Percentiles rank a stretch among this genome's conserved stretches.
Evolutionary conservation across 2,113 vertebrate genomes (phyloP).

Genomic region (Malurus alboscapulatus): DNA sequence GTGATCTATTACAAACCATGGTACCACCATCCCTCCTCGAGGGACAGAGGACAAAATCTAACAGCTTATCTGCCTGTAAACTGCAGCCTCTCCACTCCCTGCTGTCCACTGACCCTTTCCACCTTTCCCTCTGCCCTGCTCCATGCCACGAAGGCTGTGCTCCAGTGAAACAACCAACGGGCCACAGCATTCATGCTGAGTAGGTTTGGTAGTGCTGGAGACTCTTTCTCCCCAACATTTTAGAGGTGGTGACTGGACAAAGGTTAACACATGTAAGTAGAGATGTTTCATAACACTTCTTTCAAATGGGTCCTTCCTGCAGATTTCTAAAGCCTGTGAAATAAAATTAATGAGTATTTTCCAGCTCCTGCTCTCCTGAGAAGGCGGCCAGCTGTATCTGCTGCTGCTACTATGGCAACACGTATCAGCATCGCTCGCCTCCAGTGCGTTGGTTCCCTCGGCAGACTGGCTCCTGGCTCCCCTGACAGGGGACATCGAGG

Average conservation of each 20-base stretch:
- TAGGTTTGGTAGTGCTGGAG: not conserved
- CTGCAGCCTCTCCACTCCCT: not conserved
- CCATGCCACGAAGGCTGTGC: not conserved
- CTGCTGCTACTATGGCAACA: constrained; percentile 61
- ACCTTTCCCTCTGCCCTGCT: not conserved
- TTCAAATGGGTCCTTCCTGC: not conserved
- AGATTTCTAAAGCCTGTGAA: constrained; percentile 8
- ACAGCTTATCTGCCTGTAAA: not conserved
- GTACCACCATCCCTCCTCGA: accelerated
- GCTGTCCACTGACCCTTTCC: not conserved
- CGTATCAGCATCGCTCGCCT: not conserved
- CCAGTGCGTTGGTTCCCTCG: not conserved
- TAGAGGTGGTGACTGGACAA: not conserved
- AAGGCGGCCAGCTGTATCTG: constrained; percentile 41
- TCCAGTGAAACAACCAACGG: accelerated
- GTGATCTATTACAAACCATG: not conserved
- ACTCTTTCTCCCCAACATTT: not conserved
- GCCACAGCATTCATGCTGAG: not conserved
- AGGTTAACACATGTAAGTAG: not conserved
- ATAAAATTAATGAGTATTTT: constrained; percentile 24
- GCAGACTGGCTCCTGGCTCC: not conserved
- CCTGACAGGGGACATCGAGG: accelerated
- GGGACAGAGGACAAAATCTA: not conserved
- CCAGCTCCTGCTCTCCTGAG: not conserved
- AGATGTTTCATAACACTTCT: not conserved